phyloP scores from a whole-genome alignment of 2,888 invertebrate species.

The Geophilus truncorum region DNA sequence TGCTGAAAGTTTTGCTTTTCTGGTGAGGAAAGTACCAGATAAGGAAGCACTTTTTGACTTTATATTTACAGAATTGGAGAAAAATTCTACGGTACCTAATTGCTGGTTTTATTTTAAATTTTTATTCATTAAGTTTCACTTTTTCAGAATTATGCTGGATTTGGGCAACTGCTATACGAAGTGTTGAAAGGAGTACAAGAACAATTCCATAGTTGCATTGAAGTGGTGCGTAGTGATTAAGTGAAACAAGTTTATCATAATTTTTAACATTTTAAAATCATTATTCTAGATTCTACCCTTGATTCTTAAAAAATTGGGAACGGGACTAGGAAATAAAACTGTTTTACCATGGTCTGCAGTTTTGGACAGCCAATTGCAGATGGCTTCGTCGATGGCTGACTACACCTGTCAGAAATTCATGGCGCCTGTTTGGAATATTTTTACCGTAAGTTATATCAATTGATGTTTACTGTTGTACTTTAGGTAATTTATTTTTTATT shows the following conservation, averaged over 20 bases:
- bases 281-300: slow-evolving; percentile 38
- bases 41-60: slow-evolving; percentile 46
- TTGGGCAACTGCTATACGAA: slow-evolving; percentile 83
- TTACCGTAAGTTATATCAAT: background rate
- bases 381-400: slow-evolving; percentile 36
- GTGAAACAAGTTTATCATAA: background rate
- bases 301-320: slow-evolving; percentile 38
- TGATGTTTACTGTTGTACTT: no score
- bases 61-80: slow-evolving; percentile 59
- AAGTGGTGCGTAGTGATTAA: background rate
- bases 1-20: slow-evolving; percentile 92
- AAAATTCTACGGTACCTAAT: slow-evolving; percentile 60
- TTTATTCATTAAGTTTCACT: slow-evolving; percentile 17
- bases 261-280: slow-evolving; percentile 22
- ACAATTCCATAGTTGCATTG: slow-evolving; percentile 72
- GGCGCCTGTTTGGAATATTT: slow-evolving; percentile 36
- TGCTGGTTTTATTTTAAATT: slow-evolving; percentile 14
- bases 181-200: slow-evolving; percentile 74
- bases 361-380: slow-evolving; percentile 34
- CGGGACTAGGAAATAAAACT: background rate
- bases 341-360: background rate
- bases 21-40: slow-evolving; percentile 64
- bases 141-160: slow-evolving; percentile 67
- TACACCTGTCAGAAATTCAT: slow-evolving; percentile 33
- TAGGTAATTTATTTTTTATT: background rate